Percentiles rank a stretch among this genome's conserved stretches.
Evolutionary conservation across 2,797 vertebrate species (phyloP).

Genomic region (Squalus acanthias): DNA sequence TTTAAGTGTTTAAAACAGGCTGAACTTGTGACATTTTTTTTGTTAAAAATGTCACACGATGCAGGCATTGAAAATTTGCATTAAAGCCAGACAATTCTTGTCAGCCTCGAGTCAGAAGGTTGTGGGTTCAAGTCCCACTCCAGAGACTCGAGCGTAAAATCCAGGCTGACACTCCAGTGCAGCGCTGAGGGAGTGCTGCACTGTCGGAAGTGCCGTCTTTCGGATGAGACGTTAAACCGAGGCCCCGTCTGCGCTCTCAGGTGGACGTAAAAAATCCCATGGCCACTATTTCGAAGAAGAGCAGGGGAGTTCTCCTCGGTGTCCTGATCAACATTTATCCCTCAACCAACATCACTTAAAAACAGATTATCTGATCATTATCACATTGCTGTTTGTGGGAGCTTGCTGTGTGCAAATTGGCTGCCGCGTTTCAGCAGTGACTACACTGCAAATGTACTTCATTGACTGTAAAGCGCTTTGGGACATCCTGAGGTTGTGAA

Average conservation of each 20-base stretch:
- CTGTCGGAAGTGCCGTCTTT: not conserved
- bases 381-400: not conserved
- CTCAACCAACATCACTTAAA: not conserved
- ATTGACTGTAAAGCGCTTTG: not conserved
- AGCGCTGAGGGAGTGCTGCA: not conserved
- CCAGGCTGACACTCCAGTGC: not conserved
- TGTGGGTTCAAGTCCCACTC: too few species aligned
- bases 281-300: not conserved
- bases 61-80: not conserved
- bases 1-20: conserved; percentile 38
- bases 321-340: not conserved
- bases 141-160: too few species aligned
- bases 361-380: not conserved
- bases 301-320: not conserved
- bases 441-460: not conserved
- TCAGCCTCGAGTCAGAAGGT: not conserved
- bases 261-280: not conserved
- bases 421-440: not conserved
- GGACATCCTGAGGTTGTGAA: not conserved
- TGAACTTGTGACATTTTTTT: not conserved
- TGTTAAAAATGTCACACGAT: too few species aligned
- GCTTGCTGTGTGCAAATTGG: not conserved
- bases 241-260: not conserved
- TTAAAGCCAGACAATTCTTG: not conserved
- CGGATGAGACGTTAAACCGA: not conserved